Base-by-base conservation (phyloP, 2,113 vertebrate genomes). In the Onychostoma macrolepis region DNA sequence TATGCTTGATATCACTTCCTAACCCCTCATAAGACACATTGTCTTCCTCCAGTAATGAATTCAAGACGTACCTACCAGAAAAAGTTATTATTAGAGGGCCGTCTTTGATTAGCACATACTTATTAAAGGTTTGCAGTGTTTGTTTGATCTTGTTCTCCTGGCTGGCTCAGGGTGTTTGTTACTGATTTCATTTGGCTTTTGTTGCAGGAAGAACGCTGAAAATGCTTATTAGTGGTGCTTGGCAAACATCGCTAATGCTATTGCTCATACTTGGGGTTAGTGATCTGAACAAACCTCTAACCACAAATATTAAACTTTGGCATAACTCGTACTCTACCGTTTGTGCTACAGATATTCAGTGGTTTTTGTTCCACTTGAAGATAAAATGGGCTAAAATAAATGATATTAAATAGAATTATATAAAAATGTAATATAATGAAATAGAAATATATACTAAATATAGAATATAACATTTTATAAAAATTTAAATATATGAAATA, bases 51-150 rank as follows among this genome's bases (percentile, higher is more conserved):
- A 24, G 56, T 58, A n/a, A 61, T 10, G 24, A 61, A 61, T 24
- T 61, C 56, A 61, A 61, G 24, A 61, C 41, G 4, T 87, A 21
- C 33, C 24, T 43, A 53, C 36, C 69, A 38, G 28, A 81, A 48
- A 30, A 28, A 74, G 84, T 87, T 67, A 80, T 78, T 61, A 33
- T 84, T 45, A 9, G 76, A 85, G 56, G 65, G 21, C 53, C 15
- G 12, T 13, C 10, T 79, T 56, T 61, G 86, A 87, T 86, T 87
- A 87, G 33, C 19, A 58, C 43, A 6, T 4, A n/a, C 36, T 71
- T 85, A 81, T 80, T 43, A 83, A 87, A 83, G 71, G 72, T 4
- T 28, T 56, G 53, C 56, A 5, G 36, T 75, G 75, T 86, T 71
- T 43, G 43, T 58, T 88, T 87, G 78, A 71, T 87, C 65, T 4